phyloP scores from a whole-genome alignment of 2,797 vertebrate species.

The Syndactyla subalaris region DNA sequence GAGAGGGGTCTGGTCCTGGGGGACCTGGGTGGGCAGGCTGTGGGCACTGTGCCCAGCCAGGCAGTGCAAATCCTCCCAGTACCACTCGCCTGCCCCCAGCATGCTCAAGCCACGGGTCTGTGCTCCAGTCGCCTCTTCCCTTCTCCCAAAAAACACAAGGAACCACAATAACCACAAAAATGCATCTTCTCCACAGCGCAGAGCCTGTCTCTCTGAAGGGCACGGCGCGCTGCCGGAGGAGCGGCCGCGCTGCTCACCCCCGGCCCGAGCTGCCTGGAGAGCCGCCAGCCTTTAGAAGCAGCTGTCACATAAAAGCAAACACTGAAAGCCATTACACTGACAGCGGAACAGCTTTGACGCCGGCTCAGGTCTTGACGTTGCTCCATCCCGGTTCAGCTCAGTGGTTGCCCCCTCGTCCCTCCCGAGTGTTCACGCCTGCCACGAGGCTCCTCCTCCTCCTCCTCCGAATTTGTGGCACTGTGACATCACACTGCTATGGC shows the following conservation, averaged over 20 bases:
- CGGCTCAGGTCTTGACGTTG: neutral
- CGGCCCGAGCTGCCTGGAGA: neutral
- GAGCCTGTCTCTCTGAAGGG: neutral
- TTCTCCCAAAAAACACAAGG: conserved; percentile 13
- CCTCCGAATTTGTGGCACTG: accelerated
- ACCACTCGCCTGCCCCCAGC: accelerated
- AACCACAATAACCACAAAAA: conserved; percentile 51
- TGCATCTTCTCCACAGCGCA: neutral
- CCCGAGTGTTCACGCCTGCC: neutral
- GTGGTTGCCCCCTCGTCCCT: neutral
- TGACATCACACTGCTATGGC: neutral
- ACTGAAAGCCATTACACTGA: neutral
- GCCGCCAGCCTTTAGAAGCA: conserved; percentile 24
- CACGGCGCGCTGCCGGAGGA: neutral
- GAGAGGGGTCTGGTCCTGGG: accelerated
- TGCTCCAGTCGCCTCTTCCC: neutral
- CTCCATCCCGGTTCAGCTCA: neutral
- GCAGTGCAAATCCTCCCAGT: neutral
- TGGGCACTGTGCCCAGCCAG: accelerated
- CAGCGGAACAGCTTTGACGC: neutral
- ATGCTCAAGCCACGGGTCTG: accelerated
- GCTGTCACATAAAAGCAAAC: conserved; percentile 61
- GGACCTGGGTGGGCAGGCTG: accelerated
- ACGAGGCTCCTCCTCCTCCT: neutral
- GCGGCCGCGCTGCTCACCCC: neutral